Evolutionary conservation across 2,888 invertebrate genomes (phyloP).

Genomic region (Lycia hirtaria): DNA sequence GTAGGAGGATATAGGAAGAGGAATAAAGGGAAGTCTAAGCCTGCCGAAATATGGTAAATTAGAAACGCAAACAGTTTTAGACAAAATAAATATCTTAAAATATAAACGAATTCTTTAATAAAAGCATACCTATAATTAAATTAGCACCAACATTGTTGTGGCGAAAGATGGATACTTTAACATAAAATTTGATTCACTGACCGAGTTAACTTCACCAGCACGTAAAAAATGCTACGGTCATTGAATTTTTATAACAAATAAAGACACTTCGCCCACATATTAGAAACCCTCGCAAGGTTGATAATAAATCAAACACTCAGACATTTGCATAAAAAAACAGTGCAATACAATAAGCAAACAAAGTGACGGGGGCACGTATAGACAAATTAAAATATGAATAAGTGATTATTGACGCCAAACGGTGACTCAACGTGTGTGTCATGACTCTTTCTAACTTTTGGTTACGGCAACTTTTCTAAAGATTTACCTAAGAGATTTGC

Average conservation of each 20-base stretch:
- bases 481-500: background rate
- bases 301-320: slow-evolving; percentile 23
- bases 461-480: background rate
- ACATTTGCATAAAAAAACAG: slow-evolving; percentile 42
- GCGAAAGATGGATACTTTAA: too few species aligned
- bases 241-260: background rate
- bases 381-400: slow-evolving; percentile 61
- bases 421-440: slow-evolving; percentile 28
- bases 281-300: slow-evolving; percentile 2
- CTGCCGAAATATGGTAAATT: too few species aligned
- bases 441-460: slow-evolving; percentile 14
- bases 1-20: too few species aligned
- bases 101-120: too few species aligned
- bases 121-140: too few species aligned
- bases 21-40: too few species aligned
- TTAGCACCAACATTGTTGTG: too few species aligned
- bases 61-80: too few species aligned
- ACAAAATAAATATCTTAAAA: too few species aligned
- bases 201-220: background rate
- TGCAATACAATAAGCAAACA: slow-evolving; percentile 60
- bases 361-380: slow-evolving; percentile 60
- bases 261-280: slow-evolving; percentile 8
- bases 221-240: background rate
- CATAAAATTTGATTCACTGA: too few species aligned
- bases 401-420: slow-evolving; percentile 43